Evolutionary conservation across 2,888 invertebrate genomes (phyloP), one percentile per base, ranked within the genome.

Genomic region (Danaus chrysippus): DNA sequence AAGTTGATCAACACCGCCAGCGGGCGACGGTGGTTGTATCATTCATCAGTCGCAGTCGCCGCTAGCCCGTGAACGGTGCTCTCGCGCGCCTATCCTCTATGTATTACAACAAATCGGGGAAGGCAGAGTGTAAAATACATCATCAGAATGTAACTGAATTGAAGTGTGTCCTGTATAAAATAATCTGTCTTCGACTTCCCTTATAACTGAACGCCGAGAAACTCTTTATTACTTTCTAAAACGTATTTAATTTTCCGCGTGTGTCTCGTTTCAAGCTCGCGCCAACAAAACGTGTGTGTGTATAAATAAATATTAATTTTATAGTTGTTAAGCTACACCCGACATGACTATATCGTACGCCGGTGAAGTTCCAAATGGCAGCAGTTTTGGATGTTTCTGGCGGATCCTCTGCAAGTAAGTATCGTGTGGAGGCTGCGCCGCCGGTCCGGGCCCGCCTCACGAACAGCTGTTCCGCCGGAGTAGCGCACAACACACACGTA

Each of bases 381-480:
- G 96, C 92, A 96, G 95, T 90, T 97, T 97, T 82, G 97, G 97
- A 82, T 96, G 96, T 89, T 97, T 97, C 92, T 97, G 96, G 96
- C 94, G 95, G 92, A 96, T 96, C 84, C 93, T 96, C 77, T 93
- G 94, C 92, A 96, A 96, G 96, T 96, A 91, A 95, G 95, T 87
- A 62, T 55, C 58, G 63, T 67, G 49, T 17, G 68, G 76, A 69
- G 73, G 70, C 70, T 66, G 69, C 67, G 65, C 60, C 69, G 65
- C 65, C 62, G 63, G 65, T 63, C 67, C 67, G 66, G 69, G 66
- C 57, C 65, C 68, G 64, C 67, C 67, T 65, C 71, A 68, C 75
- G 78, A 86, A 86, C 87, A 86, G 86, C 86, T 86, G 87, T 87
- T 86, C 75, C 68, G 64, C 71, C 72, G 71, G 65, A 75, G 70